Evolutionary conservation across 2,797 vertebrate species (phyloP), one percentile per base, ranked within the genome.

Genomic region (Spinibarbus caldwelli): DNA sequence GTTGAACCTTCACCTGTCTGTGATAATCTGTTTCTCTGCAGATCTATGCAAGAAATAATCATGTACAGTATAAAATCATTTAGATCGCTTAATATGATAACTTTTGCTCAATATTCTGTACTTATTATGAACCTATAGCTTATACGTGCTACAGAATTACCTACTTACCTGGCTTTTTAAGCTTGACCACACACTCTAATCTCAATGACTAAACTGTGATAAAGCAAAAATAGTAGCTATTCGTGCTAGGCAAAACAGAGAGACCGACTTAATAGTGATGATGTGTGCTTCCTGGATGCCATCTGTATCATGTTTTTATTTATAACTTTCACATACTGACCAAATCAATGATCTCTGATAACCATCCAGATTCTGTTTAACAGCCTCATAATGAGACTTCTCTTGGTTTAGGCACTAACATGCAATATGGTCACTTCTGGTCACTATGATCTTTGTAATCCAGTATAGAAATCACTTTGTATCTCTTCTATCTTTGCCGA

Each of bases 271-370:
- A n/a, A n/a, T n/a, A n/a, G n/a, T n/a, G n/a, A n/a, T n/a, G n/a
- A 92, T 90, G 87, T 86, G 70, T 86, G 80, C 88, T 94, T 95
- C 95, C 95, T 95, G 94, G 94, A 94, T 90, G 94, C 95, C 95
- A 96, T 96, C 92, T 95, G 94, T 95, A 96, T 95, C 92, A 87
- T 72, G 43, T 86, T 91, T 92, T 43, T 89, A 59, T 85, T 31
- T 82, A 64, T 88, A 75, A 89, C 87, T 89, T 89, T 38, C 54
- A 36, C 12, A 72, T 77, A 86, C 83, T 89, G 68, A 87, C 78
- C 64, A 84, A 87, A 88, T 90, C 80, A 89, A 75, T 87, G 34
- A 62, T 36, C 78, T 57, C 64, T 87, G 88, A 80, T 94, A 95
- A 94, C n/a, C 87, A 92, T 88, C 83, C 88, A 80, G 78, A 88